Evolutionary conservation across 1,140 invertebrate genomes (phyloP), one percentile per base, ranked within the genome.

Genomic region (Teleogryllus occipitalis): DNA sequence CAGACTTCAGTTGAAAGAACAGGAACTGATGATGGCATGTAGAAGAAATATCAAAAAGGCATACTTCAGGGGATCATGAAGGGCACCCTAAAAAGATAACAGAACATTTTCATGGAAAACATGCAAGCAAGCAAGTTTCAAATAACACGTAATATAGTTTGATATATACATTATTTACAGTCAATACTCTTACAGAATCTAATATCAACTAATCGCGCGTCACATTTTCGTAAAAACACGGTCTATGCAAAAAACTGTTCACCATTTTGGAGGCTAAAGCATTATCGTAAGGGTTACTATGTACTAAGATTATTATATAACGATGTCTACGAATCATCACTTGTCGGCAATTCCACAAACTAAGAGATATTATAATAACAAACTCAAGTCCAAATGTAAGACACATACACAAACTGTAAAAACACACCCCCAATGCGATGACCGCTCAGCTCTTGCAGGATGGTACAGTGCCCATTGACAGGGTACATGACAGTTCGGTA

Each of bases 221-320:
- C 27, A 39, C 27, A 39, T 39, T 39, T 39, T 39, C 27, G 27
- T 65, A 65, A 14, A 10, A 65, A 65, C 54, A 65, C 54, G 18
- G 18, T 18, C 54, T 65, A 65, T 65, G 54, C 54, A 14, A 7
- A 65, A 65, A 65, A 65, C 10, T 14, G 54, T 65, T 65, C 54
- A 65, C 54, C 54, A 65, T 65, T 65, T 65, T 65, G 54, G 54
- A 65, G 54, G 54, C 54, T 65, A 65, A 39, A 65, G 54, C 54
- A 65, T 65, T 18, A 65, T 65, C 54, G 7, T 18, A 65, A 10
- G 10, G 18, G 54, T 65, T 65, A 65, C 54, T 65, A 18, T 14
- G 54, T 14, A 65, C 54, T 3, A 65, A 14, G 54, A 14, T 65
- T 14, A 65, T 65, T 65, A 65, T 18, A 65, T 65, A 65, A 65